Base-by-base conservation (phyloP, 2,888 invertebrate genomes). In the Ditula angustiorana region DNA sequence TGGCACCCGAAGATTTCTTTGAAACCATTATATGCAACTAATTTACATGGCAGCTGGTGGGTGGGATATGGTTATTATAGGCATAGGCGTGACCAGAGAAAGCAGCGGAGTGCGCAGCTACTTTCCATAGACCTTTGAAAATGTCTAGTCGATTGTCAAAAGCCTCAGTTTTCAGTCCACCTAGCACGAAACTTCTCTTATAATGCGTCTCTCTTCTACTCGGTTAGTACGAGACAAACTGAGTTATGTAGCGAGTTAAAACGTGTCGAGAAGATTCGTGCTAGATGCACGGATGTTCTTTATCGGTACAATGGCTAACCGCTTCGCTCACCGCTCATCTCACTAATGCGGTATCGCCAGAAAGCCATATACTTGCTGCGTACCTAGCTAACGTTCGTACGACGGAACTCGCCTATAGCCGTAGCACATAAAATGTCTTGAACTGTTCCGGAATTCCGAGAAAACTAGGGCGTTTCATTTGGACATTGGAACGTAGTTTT, bases 371-470 rank as follows among this genome's bases (percentile, higher is more conserved):
- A 58, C 7, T n/a, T n/a, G n/a, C n/a, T 41, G 21, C 13, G 23
- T 33, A 58, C 13, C 30, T 26, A 8, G 19, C 49, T 47, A 58
- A 37, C 35, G 57, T 49, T 19, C 24, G n/a, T 35, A 49, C 58
- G 33, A 59, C 11, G 26, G n/a, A 50, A 19, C 24, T 24, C 23
- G 5, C 5, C 11, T 52, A 23, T 37, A 41, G 23, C 2, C 19
- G 41, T 41, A 10, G 41, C 41, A n/a, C 30, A 28, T 30, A 55
- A 19, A 16, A 41, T 44, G 19, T 23, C 23, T 30, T 10, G 11
- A 52, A 23, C 19, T 50, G 50, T 13, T 19, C 41, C 50, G 50
- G 59, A 50, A 60, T 60, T 52, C 23, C 41, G n/a, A 7, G 5
- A 16, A 33, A 44, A 53, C 21, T 52, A 28, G 60, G 52, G 44